These are phyloP conservation scores for Melanerpes formicivorus DNA, from an alignment of 2,113 vertebrate genomes.

Conservation along the genomic window DNA sequence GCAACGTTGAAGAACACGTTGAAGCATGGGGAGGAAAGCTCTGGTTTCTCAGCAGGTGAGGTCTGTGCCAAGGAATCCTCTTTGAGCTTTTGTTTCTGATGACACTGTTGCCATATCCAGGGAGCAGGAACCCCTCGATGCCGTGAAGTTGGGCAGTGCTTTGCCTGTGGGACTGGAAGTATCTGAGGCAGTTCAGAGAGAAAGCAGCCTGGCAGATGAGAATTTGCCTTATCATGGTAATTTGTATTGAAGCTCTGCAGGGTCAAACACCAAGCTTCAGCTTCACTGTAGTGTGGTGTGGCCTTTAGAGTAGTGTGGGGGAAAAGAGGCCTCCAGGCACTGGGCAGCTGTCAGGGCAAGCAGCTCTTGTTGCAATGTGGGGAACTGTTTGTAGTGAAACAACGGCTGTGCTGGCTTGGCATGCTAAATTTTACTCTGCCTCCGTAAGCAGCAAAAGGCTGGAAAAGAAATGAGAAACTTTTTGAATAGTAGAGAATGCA, in stretches of 20 bases:
- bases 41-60: background rate
- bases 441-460: background rate
- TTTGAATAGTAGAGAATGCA: background rate
- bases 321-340: background rate
- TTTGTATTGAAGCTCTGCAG: background rate
- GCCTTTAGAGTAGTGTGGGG: background rate
- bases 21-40: background rate
- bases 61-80: background rate
- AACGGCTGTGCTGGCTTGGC: background rate
- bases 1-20: fast-evolving
- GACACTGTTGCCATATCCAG: background rate
- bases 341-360: background rate
- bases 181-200: background rate
- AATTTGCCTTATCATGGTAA: background rate
- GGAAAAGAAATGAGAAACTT: background rate
- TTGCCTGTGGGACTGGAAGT: background rate
- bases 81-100: conserved; percentile 9
- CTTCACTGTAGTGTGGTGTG: background rate
- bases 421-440: too few relatives aligned
- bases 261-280: background rate
- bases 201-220: conserved; percentile 9
- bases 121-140: background rate
- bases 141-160: background rate
- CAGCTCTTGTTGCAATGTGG: background rate
- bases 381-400: background rate